Evolutionary conservation across 2,888 invertebrate species (phyloP), one percentile per base, ranked within the genome.

Genomic region (Timema cristinae): DNA sequence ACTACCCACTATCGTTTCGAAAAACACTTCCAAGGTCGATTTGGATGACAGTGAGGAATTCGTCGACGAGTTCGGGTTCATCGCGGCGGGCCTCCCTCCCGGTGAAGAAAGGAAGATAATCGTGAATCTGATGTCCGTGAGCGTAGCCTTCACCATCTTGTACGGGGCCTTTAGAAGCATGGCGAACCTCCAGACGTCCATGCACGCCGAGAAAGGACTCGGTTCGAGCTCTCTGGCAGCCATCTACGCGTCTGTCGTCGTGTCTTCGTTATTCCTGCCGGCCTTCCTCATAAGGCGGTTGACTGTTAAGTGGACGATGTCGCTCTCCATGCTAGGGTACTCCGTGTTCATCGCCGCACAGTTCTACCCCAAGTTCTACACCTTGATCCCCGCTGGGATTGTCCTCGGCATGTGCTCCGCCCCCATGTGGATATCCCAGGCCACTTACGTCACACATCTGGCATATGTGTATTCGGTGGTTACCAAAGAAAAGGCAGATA

Each of bases 381-480:
- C 97, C n/a, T 85, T 95, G 72, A 93, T 95, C 71, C 95, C 95
- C 0, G 93, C 96, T 54, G 96, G 97, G 47, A 91, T 97, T 50
- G 86, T 98, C n/a, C 89, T 96, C 51, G 98, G 98, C 75, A 84
- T 97, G 71, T 97, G 96, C 10, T 98, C 97, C 4, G 97, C 97
- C 0, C 97, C 97, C 67, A 92, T 98, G 90, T 98, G 98, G 98
- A 94, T 97, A 0, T 95, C 98, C n/a, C 95, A 98, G 82, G 97
- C 98, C 73, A 95, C 96, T 2, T 98, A 98, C 81, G 87, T 98
- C 75, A 98, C 98, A 13, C 94, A 97, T 84, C 94, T 92, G 61
- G 97, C 96, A 66, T 93, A 94, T 75, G 90, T 93, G 77, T 95
- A 95, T 84, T 94, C 97, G 15, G 93, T 93, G 80, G 84, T 95